Evolutionary conservation across 2,888 invertebrate genomes (phyloP), one percentile per base, ranked within the genome.

Genomic region (Himalopsyche tibetana): DNA sequence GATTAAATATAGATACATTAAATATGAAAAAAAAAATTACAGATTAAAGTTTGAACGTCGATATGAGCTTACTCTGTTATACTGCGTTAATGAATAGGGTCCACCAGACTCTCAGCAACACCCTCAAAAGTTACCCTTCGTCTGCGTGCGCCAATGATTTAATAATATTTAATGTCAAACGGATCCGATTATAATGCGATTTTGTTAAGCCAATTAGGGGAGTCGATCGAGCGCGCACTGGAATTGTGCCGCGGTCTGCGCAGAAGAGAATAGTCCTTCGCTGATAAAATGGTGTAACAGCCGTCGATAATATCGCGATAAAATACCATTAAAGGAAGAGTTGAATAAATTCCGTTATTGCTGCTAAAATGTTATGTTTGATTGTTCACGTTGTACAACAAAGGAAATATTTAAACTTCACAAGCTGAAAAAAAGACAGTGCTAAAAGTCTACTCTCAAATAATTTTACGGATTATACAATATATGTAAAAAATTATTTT

Each of bases 221-320:
- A 63, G 63, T 63, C 63, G 63, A 63, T 63, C 63, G 63, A 63
- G 63, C 63, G 63, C 63, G 63, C 63, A 63, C 63, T 63, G 63
- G 19, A 28, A 63, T 19, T 63, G 63, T 63, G 63, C 19, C 19
- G 63, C 19, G 19, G 63, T 63, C 19, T 63, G 63, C 63, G 63
- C 63, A 63, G 19, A 63, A 63, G 28, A 28, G 63, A 63, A 63
- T 63, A 6, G 28, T 8, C n/a, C 4, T 63, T 63, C 63, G 28
- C 63, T 28, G 8, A 11, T 19, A 63, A 63, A 63, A 63, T 28
- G 63, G 5, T 63, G 28, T 28, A 63, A 63, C 63, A 28, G 28
- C 63, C 63, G n/a, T 3, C 28, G 19, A 63, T 28, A 28, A 63
- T 1, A 28, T 63, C 8, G 6, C 63, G 28, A 19, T 63, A n/a